Evolutionary conservation across 2,113 vertebrate genomes (phyloP).

Genomic region (Felis catus): DNA sequence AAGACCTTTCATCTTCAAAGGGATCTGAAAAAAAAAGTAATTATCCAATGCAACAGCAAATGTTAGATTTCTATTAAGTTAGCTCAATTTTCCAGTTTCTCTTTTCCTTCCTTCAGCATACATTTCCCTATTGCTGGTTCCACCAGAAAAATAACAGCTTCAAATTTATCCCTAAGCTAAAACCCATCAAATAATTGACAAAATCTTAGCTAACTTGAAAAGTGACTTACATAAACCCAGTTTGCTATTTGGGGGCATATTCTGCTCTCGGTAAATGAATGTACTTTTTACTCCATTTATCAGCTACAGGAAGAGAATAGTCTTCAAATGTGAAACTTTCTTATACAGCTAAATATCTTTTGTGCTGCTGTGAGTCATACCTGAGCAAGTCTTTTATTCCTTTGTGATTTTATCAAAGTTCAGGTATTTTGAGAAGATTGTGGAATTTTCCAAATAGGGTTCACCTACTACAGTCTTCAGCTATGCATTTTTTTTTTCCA

Average conservation of each 20-base stretch:
- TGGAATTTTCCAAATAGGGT: constrained; percentile 44
- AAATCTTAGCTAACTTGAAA: constrained; percentile 83
- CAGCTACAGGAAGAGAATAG: constrained; percentile 60
- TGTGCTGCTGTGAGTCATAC: constrained; percentile 66
- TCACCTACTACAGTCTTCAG: background rate
- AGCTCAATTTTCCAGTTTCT: constrained; percentile 79
- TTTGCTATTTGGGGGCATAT: constrained; percentile 70
- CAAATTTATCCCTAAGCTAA: constrained; percentile 85
- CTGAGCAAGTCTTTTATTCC: constrained; percentile 48
- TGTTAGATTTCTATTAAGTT: constrained; percentile 82
- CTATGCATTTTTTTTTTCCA: background rate
- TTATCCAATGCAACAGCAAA: constrained; percentile 81
- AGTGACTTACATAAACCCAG: constrained; percentile 78
- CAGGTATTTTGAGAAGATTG: constrained; percentile 68
- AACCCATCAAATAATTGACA: constrained; percentile 82
- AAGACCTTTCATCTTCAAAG: constrained; percentile 82
- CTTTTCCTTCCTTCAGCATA: constrained; percentile 67
- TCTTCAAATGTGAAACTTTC: constrained; percentile 66
- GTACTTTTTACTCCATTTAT: constrained; percentile 60
- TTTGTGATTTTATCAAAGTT: constrained; percentile 61
- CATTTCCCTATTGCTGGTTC: constrained; percentile 79
- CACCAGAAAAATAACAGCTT: constrained; percentile 81
- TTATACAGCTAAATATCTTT: constrained; percentile 74
- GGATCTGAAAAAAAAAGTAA: constrained; percentile 81
- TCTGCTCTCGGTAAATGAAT: constrained; percentile 62